Evolutionary conservation across 1,140 invertebrate genomes (phyloP).

Genomic region (Galendromus occidentalis): DNA sequence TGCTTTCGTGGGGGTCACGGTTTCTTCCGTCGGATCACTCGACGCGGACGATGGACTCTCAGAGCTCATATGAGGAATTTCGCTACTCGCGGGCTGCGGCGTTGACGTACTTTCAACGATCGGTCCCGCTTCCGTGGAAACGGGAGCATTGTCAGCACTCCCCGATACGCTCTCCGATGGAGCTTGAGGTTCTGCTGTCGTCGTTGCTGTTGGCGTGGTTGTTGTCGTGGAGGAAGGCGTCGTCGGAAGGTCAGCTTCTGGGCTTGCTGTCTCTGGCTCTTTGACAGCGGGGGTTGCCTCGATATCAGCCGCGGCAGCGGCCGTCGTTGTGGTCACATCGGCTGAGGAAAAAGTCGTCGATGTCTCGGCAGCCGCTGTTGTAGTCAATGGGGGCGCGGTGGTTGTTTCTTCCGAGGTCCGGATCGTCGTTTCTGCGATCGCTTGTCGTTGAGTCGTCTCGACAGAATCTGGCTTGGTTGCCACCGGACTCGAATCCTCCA

Average conservation of each 20-base stretch:
- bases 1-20: constrained; percentile 6
- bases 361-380: constrained; percentile 19
- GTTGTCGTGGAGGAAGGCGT: not conserved
- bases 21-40: constrained; percentile 8
- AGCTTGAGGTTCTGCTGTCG: too few species aligned
- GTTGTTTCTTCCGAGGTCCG: too few species aligned
- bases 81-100: constrained; percentile 20
- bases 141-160: too few species aligned
- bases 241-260: not conserved
- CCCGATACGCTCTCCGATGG: too few species aligned
- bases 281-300: not conserved
- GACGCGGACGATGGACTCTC: not conserved
- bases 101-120: not conserved
- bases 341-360: too few species aligned
- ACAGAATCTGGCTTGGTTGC: constrained; percentile 33
- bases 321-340: constrained; percentile 13
- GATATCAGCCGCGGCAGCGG: not conserved
- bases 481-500: constrained; percentile 40
- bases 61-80: constrained; percentile 15
- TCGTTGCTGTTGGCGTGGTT: too few species aligned
- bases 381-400: too few species aligned
- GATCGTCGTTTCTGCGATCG: too few species aligned
- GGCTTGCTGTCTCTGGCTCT: too few species aligned
- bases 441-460: too few species aligned
- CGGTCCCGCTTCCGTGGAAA: not conserved